Evolutionary conservation across 1,140 invertebrate species (phyloP).

Genomic region (Cydia strobilella): DNA sequence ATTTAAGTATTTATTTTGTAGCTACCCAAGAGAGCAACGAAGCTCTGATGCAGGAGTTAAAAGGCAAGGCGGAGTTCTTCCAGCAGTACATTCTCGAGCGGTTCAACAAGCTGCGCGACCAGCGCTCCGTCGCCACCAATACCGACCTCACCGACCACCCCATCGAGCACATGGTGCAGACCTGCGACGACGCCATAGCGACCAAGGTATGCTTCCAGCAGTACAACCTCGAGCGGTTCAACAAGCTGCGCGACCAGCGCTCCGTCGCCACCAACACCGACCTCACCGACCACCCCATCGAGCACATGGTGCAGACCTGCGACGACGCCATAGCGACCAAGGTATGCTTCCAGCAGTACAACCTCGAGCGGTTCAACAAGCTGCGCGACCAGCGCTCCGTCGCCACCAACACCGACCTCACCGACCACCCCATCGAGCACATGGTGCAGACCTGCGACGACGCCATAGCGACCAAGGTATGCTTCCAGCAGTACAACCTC

Average conservation of each 20-base stretch:
- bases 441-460: constrained; percentile 47
- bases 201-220: constrained; percentile 76
- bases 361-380: constrained; percentile 66
- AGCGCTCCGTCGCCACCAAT: constrained; percentile 56
- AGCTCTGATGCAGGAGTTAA: constrained; percentile 76
- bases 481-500: constrained; percentile 79
- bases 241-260: constrained; percentile 57
- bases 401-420: constrained; percentile 58
- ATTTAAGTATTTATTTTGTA: constrained; percentile 37
- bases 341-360: constrained; percentile 78
- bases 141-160: constrained; percentile 45
- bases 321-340: constrained; percentile 57
- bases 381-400: constrained; percentile 56
- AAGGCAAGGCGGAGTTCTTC: constrained; percentile 79
- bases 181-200: constrained; percentile 52
- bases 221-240: constrained; percentile 72
- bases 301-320: constrained; percentile 40
- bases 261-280: constrained; percentile 63
- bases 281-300: constrained; percentile 14
- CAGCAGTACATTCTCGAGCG: constrained; percentile 77
- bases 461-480: constrained; percentile 58
- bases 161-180: constrained; percentile 38
- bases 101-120: constrained; percentile 59
- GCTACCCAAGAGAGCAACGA: constrained; percentile 76
- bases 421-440: constrained; percentile 34